phyloP scores from a whole-genome alignment of 2,888 invertebrate genomes.

The Erebia palarica region DNA sequence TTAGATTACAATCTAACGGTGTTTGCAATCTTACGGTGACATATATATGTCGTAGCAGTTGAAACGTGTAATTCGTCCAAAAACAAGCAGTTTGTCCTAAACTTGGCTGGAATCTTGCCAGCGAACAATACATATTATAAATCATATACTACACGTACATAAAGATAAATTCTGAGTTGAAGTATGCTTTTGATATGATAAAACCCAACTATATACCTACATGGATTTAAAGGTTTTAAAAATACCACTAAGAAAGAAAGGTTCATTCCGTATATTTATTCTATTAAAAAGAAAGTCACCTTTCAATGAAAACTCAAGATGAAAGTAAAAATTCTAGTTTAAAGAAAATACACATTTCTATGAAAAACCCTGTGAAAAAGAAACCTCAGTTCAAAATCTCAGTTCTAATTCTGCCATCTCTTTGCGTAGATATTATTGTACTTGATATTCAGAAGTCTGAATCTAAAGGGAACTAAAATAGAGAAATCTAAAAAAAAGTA shows the following conservation, averaged over 20 bases:
- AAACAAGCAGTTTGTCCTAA: slow-evolving; percentile 20
- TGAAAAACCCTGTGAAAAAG: no score
- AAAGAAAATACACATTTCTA: no score
- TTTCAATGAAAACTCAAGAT: not conserved
- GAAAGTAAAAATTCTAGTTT: not conserved
- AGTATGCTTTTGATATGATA: not conserved
- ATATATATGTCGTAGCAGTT: not conserved
- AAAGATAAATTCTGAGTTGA: slow-evolving; percentile 7
- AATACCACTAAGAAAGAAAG: not conserved
- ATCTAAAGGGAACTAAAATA: no score
- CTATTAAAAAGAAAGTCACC: not conserved
- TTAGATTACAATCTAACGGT: no score
- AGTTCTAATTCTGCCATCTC: no score
- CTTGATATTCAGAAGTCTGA: no score
- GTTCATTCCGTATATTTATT: not conserved
- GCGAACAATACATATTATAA: slow-evolving; percentile 7
- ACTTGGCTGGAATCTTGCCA: slow-evolving; percentile 21
- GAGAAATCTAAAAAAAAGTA: no score
- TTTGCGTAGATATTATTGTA: no score
- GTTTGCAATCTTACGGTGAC: no score
- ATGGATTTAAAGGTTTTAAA: not conserved
- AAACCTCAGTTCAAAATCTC: no score
- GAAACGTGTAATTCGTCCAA: slow-evolving; percentile 18
- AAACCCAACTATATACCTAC: not conserved
- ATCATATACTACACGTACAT: slow-evolving; percentile 13